phyloP scores from a whole-genome alignment of 2,113 vertebrate species.

The Solenodon paradoxus region DNA sequence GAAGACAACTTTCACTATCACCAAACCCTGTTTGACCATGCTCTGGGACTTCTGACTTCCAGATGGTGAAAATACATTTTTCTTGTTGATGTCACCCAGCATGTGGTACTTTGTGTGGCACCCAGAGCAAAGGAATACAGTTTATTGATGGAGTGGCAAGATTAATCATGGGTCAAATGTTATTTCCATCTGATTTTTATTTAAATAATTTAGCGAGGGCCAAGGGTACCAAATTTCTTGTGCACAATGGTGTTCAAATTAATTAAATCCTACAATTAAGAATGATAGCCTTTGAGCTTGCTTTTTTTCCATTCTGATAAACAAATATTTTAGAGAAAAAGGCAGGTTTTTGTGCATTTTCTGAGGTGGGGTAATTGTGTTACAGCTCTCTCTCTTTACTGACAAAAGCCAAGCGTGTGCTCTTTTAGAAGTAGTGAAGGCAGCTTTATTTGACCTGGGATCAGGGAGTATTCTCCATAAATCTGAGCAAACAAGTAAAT shows the following conservation, averaged over 20 bases:
- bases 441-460: too few relatives aligned
- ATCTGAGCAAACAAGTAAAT: too few relatives aligned
- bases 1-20: not conserved
- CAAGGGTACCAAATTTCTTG: not conserved
- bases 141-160: not conserved
- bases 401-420: too few relatives aligned
- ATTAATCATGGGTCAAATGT: not conserved
- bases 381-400: too few relatives aligned
- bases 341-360: not conserved
- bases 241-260: not conserved
- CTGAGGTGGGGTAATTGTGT: not conserved
- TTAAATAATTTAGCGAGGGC: not conserved
- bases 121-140: not conserved
- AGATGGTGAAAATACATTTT: not conserved
- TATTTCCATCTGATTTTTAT: not conserved
- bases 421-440: too few relatives aligned
- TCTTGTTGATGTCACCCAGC: accelerated
- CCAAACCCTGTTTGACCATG: accelerated
- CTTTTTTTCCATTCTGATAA: not conserved
- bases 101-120: not conserved
- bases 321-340: not conserved
- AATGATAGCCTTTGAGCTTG: not conserved
- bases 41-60: not conserved
- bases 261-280: not conserved
- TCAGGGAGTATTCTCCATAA: too few relatives aligned